Conservation (phyloP, 2,888 invertebrate genomes). For the Heliconius aoede region DNA sequence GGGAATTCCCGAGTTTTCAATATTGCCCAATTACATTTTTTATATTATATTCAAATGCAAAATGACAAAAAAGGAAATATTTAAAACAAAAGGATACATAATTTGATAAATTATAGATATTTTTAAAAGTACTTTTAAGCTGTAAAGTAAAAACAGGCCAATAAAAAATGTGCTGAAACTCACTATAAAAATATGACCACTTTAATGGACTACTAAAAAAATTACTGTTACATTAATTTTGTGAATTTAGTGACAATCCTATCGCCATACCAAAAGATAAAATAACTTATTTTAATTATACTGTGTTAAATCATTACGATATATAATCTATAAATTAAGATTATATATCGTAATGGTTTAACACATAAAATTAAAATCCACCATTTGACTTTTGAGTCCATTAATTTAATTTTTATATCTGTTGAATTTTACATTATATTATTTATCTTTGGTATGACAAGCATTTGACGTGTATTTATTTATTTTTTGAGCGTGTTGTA, state of each 20-base stretch:
- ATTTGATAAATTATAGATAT: background rate
- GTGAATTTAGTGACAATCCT: background rate
- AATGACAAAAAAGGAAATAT: background rate
- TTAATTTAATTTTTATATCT: background rate
- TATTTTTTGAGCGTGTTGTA: background rate
- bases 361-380: too few relatives aligned
- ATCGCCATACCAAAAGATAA: background rate
- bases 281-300: background rate
- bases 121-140: background rate
- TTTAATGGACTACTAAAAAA: too few relatives aligned
- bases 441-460: conserved; percentile 8
- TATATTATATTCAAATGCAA: background rate
- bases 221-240: background rate
- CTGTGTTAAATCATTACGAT: background rate
- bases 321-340: too few relatives aligned
- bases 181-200: background rate
- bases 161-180: background rate
- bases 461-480: conserved; percentile 18
- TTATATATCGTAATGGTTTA: too few relatives aligned
- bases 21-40: background rate
- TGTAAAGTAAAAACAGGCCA: background rate
- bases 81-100: background rate
- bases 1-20: background rate
- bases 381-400: too few relatives aligned
- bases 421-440: background rate